A percentile compares a stretch with the other conserved stretches of the same genome.
phyloP scores from a whole-genome alignment of 2,113 vertebrate species.

The Istiophorus platypterus region DNA sequence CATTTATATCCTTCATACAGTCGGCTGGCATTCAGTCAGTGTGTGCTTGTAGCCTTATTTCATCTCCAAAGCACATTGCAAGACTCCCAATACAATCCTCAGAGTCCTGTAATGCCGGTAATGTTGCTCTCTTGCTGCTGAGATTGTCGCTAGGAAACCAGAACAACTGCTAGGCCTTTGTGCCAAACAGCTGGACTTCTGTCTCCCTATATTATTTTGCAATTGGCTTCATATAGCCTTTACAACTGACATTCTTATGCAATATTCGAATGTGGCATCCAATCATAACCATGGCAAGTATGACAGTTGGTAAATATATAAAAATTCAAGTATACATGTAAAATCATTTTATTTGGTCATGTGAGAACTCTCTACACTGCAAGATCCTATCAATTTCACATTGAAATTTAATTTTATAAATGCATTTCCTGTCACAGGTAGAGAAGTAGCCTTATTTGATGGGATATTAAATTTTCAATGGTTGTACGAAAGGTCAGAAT shows the following conservation, averaged over 20 bases:
- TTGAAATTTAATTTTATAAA: background rate
- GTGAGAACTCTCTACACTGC: background rate
- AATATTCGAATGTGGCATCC: constrained; percentile 1
- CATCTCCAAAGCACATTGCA: constrained; percentile 48
- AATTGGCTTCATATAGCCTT: background rate
- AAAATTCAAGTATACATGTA: background rate
- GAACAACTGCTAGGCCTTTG: background rate
- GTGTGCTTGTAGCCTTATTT: constrained; percentile 23
- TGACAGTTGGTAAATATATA: background rate
- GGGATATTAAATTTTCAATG: background rate
- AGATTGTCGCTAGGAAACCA: constrained; percentile 50
- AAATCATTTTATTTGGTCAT: background rate
- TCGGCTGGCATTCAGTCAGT: background rate
- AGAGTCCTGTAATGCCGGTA: constrained; percentile 53
- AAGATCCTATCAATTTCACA: background rate
- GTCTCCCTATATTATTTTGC: background rate
- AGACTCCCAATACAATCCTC: constrained; percentile 47
- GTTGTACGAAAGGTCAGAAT: background rate
- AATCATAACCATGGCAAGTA: background rate
- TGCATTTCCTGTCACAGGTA: constrained; percentile 4
- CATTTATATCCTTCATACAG: constrained; percentile 8
- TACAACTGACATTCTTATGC: background rate
- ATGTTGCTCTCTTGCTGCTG: constrained; percentile 36
- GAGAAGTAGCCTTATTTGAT: background rate
- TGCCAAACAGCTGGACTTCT: constrained; percentile 32